Percentiles rank a stretch among this genome's conserved stretches.
These are phyloP conservation scores for Carterocephalus palaemon DNA, from an alignment of 2,888 invertebrate genomes.

Conservation along the genomic window DNA sequence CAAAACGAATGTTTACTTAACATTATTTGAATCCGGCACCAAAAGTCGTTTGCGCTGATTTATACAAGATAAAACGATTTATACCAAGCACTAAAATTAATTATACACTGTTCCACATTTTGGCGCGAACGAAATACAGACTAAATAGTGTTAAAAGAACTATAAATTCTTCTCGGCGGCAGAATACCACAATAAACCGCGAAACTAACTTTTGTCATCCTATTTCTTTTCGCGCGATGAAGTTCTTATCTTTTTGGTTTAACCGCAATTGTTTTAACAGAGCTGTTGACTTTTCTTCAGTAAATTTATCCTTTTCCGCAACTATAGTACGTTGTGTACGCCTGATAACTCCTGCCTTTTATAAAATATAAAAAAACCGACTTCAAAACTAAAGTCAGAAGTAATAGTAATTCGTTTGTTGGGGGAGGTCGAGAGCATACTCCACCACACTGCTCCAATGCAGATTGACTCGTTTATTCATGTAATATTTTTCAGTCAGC, in stretches of 20 bases:
- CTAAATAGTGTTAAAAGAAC: constrained; percentile 15
- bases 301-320: constrained; percentile 12
- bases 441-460: no score
- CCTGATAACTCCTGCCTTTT: no score
- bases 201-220: constrained; percentile 17
- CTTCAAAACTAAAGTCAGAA: no score
- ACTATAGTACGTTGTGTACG: no score
- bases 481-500: no score
- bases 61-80: constrained; percentile 17
- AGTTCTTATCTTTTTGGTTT: constrained; percentile 17
- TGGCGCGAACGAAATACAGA: constrained; percentile 5
- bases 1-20: no score
- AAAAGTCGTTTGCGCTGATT: no score
- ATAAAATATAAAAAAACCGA: no score
- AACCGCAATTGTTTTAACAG: constrained; percentile 16
- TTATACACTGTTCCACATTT: constrained; percentile 12
- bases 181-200: constrained; percentile 12
- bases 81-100: constrained; percentile 20
- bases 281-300: constrained; percentile 14
- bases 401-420: no score
- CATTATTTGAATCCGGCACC: no score
- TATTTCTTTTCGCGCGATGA: constrained; percentile 15
- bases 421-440: no score
- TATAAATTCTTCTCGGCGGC: constrained; percentile 18
- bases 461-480: no score